These are phyloP conservation scores for Gopherus evgoodei DNA, from an alignment of 2,113 vertebrate species.

Conservation along the genomic window DNA sequence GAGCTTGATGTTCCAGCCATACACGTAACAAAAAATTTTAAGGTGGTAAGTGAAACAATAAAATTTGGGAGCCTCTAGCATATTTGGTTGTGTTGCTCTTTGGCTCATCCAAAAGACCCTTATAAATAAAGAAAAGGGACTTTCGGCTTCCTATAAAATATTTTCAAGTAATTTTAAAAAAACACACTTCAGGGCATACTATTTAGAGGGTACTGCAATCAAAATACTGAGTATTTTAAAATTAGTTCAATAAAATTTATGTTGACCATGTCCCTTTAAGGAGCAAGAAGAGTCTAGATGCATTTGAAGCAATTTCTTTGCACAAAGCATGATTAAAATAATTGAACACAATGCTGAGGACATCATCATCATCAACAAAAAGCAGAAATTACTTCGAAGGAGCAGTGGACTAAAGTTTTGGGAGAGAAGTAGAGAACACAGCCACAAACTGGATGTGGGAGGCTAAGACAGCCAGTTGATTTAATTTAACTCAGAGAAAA, in stretches of 20 bases:
- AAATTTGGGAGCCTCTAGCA: not conserved
- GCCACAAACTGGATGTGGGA: not conserved
- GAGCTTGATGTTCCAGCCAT: not conserved
- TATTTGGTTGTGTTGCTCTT: not conserved
- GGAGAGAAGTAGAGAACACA: not conserved
- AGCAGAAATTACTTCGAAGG: conserved; percentile 36
- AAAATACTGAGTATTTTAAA: not conserved
- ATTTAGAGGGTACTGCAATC: not conserved
- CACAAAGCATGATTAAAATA: conserved; percentile 14
- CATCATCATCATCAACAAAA: conserved; percentile 41
- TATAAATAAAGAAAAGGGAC: not conserved
- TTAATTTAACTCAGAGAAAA: not conserved
- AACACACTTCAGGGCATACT: not conserved
- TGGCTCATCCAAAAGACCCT: not conserved
- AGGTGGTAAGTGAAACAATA: not conserved
- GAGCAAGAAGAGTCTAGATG: conserved; percentile 1
- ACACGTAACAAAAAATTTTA: not conserved
- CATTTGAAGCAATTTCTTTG: not conserved
- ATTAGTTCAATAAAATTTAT: not conserved
- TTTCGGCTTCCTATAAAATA: not conserved
- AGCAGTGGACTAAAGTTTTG: not conserved
- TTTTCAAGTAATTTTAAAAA: not conserved
- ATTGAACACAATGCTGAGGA: conserved; percentile 24
- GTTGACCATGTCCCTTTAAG: not conserved
- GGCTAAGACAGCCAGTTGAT: not conserved